Percentiles rank a stretch among this genome's conserved stretches.
Evolutionary conservation across 2,797 vertebrate genomes (phyloP).

Genomic region (Choloepus didactylus): DNA sequence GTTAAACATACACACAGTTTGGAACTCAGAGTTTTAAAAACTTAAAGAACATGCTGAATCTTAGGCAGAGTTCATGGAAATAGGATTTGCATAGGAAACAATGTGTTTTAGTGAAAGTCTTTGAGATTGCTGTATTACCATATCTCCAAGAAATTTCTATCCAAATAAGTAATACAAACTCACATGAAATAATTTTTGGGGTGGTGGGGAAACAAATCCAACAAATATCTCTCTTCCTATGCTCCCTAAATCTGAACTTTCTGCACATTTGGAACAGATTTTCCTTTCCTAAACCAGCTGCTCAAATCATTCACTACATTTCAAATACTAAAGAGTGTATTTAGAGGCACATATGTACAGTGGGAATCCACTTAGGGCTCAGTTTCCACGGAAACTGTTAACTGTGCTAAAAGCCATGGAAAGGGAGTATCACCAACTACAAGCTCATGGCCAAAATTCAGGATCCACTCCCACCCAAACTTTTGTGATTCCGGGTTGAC

Average conservation of each 20-base stretch:
- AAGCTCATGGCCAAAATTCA: not conserved
- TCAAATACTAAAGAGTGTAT: not conserved
- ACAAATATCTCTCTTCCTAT: not conserved
- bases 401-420: not conserved
- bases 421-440: not conserved
- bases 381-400: not conserved
- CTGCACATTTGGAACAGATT: not conserved
- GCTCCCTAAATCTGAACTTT: not conserved
- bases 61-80: not conserved
- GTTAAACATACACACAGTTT: not conserved
- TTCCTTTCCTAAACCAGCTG: not conserved
- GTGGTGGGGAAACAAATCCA: not conserved
- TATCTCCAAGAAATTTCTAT: not conserved
- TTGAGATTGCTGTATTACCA: not conserved
- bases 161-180: not conserved
- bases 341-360: not conserved
- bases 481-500: not conserved
- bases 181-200: not conserved
- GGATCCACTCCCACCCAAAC: not conserved
- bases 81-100: not conserved
- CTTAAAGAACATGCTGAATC: not conserved
- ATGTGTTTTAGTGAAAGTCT: constrained; percentile 30
- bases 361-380: not conserved
- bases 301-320: not conserved
- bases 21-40: constrained; percentile 57